Conservation (phyloP, 2,888 invertebrate species). For the Marronus borbonicus region DNA sequence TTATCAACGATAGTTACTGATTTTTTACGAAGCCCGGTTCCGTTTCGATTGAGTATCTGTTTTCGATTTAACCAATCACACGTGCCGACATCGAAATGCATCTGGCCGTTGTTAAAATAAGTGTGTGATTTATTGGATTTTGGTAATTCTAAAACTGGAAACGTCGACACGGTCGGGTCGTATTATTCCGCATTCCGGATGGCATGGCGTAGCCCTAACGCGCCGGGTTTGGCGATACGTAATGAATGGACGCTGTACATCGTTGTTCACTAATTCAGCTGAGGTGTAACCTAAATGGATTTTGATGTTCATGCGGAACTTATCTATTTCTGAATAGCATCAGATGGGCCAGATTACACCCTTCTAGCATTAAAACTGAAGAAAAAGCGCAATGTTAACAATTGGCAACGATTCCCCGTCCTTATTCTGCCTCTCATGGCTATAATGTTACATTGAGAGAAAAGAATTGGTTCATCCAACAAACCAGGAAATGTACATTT, state of each 20-base stretch:
- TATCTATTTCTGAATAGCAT: no score
- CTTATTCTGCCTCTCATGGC: no score
- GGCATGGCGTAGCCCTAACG: slow-evolving; percentile 2
- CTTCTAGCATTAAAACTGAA: no score
- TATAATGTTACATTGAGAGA: no score
- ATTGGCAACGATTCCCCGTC: no score
- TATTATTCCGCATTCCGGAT: slow-evolving; percentile 28
- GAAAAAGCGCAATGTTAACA: no score
- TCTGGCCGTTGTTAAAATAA: slow-evolving; percentile 67
- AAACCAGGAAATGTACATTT: no score
- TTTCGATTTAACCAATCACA: slow-evolving; percentile 66
- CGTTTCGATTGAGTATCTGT: slow-evolving; percentile 67
- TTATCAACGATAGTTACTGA: slow-evolving; percentile 65
- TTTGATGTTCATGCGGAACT: no score
- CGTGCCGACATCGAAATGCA: slow-evolving; percentile 67
- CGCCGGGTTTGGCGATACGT: no score
- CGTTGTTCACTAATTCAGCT: neutral
- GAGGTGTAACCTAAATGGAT: no score
- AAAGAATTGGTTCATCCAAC: no score
- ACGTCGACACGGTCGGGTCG: slow-evolving; percentile 25
- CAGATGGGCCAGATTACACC: no score
- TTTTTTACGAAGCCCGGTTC: slow-evolving; percentile 67
- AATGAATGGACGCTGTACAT: neutral
- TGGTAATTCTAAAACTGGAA: slow-evolving; percentile 40
- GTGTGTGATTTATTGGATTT: slow-evolving; percentile 67